Conservation (phyloP, 1,140 invertebrate genomes). For the Aphelenchoides fujianensis region DNA sequence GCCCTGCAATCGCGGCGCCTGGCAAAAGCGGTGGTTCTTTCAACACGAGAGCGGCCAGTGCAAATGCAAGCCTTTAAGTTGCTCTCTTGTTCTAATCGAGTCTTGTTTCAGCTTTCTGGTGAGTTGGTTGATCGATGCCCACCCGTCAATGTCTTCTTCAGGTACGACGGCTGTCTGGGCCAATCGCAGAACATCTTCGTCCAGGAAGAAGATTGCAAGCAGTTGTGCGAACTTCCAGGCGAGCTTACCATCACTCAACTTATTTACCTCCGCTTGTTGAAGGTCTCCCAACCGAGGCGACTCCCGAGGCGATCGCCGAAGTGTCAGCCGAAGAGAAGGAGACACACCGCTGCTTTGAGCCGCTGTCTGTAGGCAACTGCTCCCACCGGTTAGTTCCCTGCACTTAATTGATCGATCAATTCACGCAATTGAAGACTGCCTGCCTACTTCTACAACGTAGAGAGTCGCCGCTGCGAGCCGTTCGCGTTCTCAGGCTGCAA, state of each 20-base stretch:
- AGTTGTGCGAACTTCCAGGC: slow-evolving; percentile 48
- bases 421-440: slow-evolving; percentile 40
- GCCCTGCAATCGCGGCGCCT: slow-evolving; percentile 44
- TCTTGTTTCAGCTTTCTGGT: neutral
- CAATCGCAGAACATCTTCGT: slow-evolving; percentile 55
- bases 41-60: slow-evolving; percentile 52
- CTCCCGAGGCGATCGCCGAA: slow-evolving; percentile 5
- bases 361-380: slow-evolving; percentile 37
- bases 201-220: slow-evolving; percentile 39
- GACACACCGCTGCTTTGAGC: slow-evolving; percentile 42
- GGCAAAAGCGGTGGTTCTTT: slow-evolving; percentile 46
- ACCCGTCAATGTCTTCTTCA: no score
- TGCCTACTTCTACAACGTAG: slow-evolving; percentile 48
- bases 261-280: neutral
- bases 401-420: neutral
- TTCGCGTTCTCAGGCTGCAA: slow-evolving; percentile 56
- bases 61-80: slow-evolving; percentile 8
- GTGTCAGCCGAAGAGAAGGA: slow-evolving; percentile 29
- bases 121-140: no score
- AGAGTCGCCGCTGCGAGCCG: slow-evolving; percentile 37
- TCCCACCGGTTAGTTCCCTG: slow-evolving; percentile 29
- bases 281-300: slow-evolving; percentile 16
- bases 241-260: neutral
- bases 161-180: slow-evolving; percentile 56
- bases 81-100: no score